Percentiles rank a stretch among this genome's conserved stretches.
Evolutionary conservation across 2,888 invertebrate species (phyloP).

Genomic region (Leptopilina drosophilae): DNA sequence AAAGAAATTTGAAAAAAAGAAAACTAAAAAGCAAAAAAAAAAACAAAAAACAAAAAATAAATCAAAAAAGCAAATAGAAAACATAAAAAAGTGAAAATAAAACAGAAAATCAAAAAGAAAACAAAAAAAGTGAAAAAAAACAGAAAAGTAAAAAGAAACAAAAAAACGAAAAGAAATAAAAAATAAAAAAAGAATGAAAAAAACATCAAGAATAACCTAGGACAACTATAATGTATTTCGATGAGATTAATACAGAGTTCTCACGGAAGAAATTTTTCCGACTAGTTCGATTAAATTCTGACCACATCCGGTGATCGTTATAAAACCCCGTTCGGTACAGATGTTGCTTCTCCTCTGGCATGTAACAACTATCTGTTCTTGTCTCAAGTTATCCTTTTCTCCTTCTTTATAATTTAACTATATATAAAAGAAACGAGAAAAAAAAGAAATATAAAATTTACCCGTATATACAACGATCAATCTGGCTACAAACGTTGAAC

Average conservation of each 20-base stretch:
- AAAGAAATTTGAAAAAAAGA: no score
- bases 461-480: constrained; percentile 52
- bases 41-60: no score
- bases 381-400: constrained; percentile 53
- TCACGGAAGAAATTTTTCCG: constrained; percentile 76
- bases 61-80: no score
- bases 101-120: no score
- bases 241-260: constrained; percentile 60
- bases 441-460: constrained; percentile 56
- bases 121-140: no score
- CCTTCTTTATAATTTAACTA: constrained; percentile 50
- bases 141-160: neutral
- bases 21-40: no score
- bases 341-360: constrained; percentile 68
- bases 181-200: neutral
- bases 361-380: constrained; percentile 65
- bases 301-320: constrained; percentile 76
- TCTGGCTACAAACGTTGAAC: constrained; percentile 51
- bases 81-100: no score
- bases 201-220: neutral
- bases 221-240: neutral
- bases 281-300: constrained; percentile 72
- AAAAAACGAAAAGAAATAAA: neutral
- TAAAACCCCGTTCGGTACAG: constrained; percentile 62
- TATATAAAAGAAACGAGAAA: constrained; percentile 42